phyloP scores from a whole-genome alignment of 2,888 invertebrate species.

The Agonum fuliginosum region DNA sequence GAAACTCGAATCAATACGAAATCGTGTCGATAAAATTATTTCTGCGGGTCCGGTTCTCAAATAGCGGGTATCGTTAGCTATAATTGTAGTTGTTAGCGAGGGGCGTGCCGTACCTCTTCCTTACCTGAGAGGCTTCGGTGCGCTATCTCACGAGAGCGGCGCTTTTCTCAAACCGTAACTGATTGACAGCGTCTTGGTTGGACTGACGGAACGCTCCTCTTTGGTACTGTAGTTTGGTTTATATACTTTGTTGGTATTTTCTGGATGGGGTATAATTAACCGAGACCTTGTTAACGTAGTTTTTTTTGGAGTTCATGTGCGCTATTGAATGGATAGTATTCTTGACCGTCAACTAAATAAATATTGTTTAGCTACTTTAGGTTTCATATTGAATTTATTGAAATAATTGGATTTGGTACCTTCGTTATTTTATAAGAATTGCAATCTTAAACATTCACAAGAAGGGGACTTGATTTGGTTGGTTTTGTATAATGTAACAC shows the following conservation, averaged over 20 bases:
- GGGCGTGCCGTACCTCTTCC: conserved; percentile 65
- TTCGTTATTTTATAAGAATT: not conserved
- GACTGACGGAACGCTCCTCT: conserved; percentile 1
- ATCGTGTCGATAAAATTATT: conserved; percentile 68
- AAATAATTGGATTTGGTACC: conserved; percentile 5
- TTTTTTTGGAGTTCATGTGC: conserved; percentile 44
- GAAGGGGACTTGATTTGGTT: no score
- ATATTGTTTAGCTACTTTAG: conserved; percentile 7
- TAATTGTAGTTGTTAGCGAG: conserved; percentile 69
- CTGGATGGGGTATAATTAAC: conserved; percentile 65
- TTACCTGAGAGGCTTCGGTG: conserved; percentile 38
- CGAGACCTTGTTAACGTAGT: conserved; percentile 62
- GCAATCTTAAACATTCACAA: no score
- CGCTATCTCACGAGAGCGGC: conserved; percentile 10
- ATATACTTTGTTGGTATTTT: conserved; percentile 63
- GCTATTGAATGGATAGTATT: conserved; percentile 31
- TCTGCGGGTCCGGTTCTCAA: conserved; percentile 68
- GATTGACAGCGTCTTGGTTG: not conserved
- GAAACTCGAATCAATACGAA: conserved; percentile 61
- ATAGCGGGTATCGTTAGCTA: conserved; percentile 69
- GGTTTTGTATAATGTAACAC: no score
- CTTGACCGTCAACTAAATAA: conserved; percentile 23
- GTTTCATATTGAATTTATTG: conserved; percentile 16
- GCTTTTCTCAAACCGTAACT: not conserved
- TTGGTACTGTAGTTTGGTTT: not conserved